Evolutionary conservation across 2,888 invertebrate genomes (phyloP).

Genomic region (Stomorhina lunata): DNA sequence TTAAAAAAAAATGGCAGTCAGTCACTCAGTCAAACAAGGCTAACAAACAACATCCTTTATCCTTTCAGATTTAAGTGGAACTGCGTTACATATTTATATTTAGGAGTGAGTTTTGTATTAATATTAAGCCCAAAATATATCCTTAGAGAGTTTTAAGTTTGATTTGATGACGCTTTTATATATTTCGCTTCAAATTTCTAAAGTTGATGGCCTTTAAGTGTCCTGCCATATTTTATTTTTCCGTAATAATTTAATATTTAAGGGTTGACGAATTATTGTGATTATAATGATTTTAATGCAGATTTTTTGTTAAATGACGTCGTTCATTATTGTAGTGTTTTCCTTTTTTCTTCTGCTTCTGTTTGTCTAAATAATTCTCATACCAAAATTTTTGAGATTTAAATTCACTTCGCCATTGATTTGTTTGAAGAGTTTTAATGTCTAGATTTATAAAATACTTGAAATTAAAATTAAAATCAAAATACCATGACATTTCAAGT

Average conservation of each 20-base stretch:
- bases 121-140: slow-evolving; percentile 58
- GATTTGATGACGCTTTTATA: slow-evolving; percentile 48
- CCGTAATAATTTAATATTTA: slow-evolving; percentile 52
- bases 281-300: slow-evolving; percentile 56
- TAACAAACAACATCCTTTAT: too few relatives aligned
- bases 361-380: slow-evolving; percentile 17
- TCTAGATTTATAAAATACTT: slow-evolving; percentile 50
- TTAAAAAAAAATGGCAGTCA: slow-evolving; percentile 53
- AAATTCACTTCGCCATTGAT: slow-evolving; percentile 58
- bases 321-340: slow-evolving; percentile 58
- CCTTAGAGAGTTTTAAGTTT: slow-evolving; percentile 56
- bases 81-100: not conserved
- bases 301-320: slow-evolving; percentile 63
- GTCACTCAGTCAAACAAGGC: slow-evolving; percentile 8
- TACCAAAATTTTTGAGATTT: slow-evolving; percentile 29
- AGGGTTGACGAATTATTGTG: slow-evolving; percentile 61
- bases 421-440: slow-evolving; percentile 57
- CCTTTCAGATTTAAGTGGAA: slow-evolving; percentile 42
- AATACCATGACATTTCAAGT: slow-evolving; percentile 68
- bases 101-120: slow-evolving; percentile 4
- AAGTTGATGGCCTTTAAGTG: slow-evolving; percentile 53
- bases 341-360: slow-evolving; percentile 2
- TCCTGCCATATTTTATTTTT: slow-evolving; percentile 64
- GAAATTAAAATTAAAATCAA: slow-evolving; percentile 66
- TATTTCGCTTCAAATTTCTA: slow-evolving; percentile 27